Base-by-base conservation (phyloP, 2,797 vertebrate genomes). In the Falco cherrug region DNA sequence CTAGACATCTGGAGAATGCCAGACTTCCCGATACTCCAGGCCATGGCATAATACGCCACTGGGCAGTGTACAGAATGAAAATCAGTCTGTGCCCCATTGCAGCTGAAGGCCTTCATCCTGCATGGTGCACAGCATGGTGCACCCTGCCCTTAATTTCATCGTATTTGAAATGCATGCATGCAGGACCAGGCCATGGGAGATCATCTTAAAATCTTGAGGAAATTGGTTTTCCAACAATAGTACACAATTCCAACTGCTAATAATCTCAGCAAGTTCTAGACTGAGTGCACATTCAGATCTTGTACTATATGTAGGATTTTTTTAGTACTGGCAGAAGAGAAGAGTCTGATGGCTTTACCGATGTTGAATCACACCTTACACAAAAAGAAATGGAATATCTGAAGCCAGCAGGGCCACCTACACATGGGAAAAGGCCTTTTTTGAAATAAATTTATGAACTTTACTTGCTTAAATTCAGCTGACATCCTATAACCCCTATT, bases 171-270 rank as follows among this genome's bases (percentile, higher is more conserved):
- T 0, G 0, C 8, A 11, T 19, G 37, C 13, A 21, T 50, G 54
- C 15, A 77, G 70, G 35, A 84, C 56, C 48, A 51, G 41, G 33
- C 7, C 25, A 29, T 0, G 0, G 33, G 8, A 74, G 59, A 88
- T 15, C n/a, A 65, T 29, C 56, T 65, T 31, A 47, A 87, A 41
- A 60, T 53, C 19, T 68, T 22, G 7, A 43, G 59, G 35, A 94
- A 92, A 95, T 31, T 28, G 39, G 10, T 92, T 95, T 95, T 93
- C 71, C 88, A 94, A 47, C 17, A 90, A 74, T 8, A 43, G 47
- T 10, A 48, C 48, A 67, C 14, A 39, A 29, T 71, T 87, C 78
- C 91, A 94, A 41, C 37, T 57, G 24, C 41, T 87, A 79, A 87
- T 56, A 50, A 79, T 74, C 48, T 90, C 76, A 88, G 60, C 0